Base-by-base conservation (phyloP, 2,888 invertebrate species). In the Nezara viridula region DNA sequence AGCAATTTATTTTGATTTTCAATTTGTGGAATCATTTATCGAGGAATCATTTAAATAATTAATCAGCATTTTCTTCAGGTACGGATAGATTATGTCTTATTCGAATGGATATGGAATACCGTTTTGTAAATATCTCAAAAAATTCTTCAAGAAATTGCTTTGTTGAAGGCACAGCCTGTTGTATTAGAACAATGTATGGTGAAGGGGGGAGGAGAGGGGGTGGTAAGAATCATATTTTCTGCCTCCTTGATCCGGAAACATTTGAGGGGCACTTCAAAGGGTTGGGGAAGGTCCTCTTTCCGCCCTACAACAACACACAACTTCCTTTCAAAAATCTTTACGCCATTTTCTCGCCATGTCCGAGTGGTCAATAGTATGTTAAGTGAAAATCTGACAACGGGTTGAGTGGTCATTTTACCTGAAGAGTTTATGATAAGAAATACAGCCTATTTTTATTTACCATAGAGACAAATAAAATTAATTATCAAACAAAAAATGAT, bases 181-280 rank as follows among this genome's bases (percentile, higher is more conserved):
- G 32, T 73, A 73, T 73, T 21, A 37, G 66, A 27, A 16, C 24
- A 12, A 12, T 4, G 52, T 55, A 55, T 4, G 10, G 19, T 47
- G 50, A 50, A 21, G 50, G 21, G 24, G 55, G 14, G n/a, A 16
- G 27, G 27, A 16, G 12, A 27, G 60, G 16, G 27, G 66, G n/a
- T 32, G 32, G 37, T 37, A 73, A 73, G 66, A 73, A 73, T 73
- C 32, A 73, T 73, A 73, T 73, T 73, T 73, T 73, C 66, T 73
- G 66, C 66, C 66, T 37, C 66, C 66, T 32, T 73, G 66, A 24
- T 32, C 66, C 66, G 66, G 66, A 73, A 73, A 73, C 66, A 73
- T 73, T 73, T 73, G 66, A 32, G 66, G 32, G 66, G 16, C 66
- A 73, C 66, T 73, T 73, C 66, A 73, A 73, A 73, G 66, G 66